Evolutionary conservation across 2,888 invertebrate species (phyloP).

Genomic region (Drosophila sordidula): DNA sequence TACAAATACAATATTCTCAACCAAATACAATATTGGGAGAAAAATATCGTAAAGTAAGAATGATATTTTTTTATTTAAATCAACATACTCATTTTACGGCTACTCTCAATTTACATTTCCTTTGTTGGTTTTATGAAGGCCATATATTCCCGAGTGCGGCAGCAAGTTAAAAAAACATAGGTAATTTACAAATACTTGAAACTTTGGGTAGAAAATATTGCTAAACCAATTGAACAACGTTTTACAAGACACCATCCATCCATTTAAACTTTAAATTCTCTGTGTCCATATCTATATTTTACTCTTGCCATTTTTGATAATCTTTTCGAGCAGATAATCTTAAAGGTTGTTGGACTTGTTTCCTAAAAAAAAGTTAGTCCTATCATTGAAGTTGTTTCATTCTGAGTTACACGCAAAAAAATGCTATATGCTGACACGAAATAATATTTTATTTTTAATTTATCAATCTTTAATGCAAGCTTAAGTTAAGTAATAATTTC

Average conservation of each 20-base stretch:
- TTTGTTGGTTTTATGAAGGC: neutral
- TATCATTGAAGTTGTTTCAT: no score
- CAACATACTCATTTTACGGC: no score
- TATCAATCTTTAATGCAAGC: neutral
- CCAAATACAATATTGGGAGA: neutral
- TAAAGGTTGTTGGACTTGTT: neutral
- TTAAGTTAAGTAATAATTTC: neutral
- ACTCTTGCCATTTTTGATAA: neutral
- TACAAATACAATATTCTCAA: neutral
- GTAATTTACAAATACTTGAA: slow-evolving; percentile 51
- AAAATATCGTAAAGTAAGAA: no score
- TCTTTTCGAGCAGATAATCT: neutral
- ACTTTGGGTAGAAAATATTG: slow-evolving; percentile 26
- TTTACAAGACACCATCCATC: neutral
- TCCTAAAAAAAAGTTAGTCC: no score
- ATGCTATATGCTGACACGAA: neutral
- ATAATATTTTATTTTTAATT: neutral
- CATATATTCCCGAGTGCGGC: no score
- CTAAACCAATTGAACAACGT: slow-evolving; percentile 21
- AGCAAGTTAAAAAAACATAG: slow-evolving; percentile 37
- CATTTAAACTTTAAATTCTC: neutral
- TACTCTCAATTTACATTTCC: no score
- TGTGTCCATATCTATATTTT: neutral
- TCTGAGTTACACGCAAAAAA: no score
- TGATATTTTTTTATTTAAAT: no score